A percentile compares a stretch with the other conserved stretches of the same genome.
Conservation (phyloP, 2,888 invertebrate genomes). For the Phaonia tiefii region DNA sequence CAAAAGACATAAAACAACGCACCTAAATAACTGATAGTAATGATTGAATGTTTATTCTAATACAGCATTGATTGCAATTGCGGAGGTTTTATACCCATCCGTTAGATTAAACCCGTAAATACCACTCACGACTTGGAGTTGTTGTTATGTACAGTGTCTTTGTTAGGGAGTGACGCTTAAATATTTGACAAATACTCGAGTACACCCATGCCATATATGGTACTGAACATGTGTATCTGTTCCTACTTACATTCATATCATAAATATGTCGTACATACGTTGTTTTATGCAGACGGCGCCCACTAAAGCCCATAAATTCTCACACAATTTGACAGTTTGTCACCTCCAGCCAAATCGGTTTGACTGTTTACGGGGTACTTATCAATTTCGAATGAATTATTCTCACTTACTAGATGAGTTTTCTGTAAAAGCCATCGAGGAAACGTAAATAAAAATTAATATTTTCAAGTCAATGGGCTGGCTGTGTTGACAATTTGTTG, state of each 20-base stretch:
- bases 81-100: too few species aligned
- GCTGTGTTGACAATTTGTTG: conserved; percentile 23
- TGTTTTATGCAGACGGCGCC: conserved; percentile 50
- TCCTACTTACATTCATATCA: neutral
- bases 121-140: too few species aligned
- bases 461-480: conserved; percentile 19
- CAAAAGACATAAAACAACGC: too few species aligned
- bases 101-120: too few species aligned
- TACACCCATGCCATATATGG: neutral
- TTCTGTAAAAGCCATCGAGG: conserved; percentile 41
- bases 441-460: conserved; percentile 51
- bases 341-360: conserved; percentile 49
- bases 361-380: conserved; percentile 31
- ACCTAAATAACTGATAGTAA: too few species aligned
- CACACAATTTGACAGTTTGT: conserved; percentile 62
- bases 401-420: conserved; percentile 26
- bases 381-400: conserved; percentile 48
- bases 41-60: too few species aligned
- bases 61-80: too few species aligned
- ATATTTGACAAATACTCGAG: neutral
- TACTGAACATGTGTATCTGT: neutral
- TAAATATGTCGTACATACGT: conserved; percentile 39
- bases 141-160: neutral
- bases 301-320: conserved; percentile 66
- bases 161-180: neutral